phyloP scores from a whole-genome alignment of 2,797 vertebrate species.

The Crenichthys baileyi region DNA sequence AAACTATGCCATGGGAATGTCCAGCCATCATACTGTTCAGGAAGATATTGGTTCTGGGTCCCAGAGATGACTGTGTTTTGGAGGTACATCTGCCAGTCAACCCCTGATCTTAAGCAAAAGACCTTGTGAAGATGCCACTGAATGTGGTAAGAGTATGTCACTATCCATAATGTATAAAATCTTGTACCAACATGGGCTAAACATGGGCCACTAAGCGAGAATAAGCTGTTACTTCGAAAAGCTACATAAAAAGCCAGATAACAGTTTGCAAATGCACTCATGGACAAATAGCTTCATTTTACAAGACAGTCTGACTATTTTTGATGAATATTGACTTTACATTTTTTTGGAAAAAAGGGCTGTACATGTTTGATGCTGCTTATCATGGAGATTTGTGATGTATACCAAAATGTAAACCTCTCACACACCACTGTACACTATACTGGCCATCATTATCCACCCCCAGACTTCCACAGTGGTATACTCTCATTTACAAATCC shows the following conservation, averaged over 20 bases:
- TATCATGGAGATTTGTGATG: too few species aligned
- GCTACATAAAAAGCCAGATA: not conserved
- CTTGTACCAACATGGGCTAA: not conserved
- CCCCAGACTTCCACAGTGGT: too few species aligned
- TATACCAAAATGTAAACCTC: too few species aligned
- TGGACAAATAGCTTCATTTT: not conserved
- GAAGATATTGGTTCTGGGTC: not conserved
- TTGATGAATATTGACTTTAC: too few species aligned
- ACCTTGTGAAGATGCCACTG: not conserved
- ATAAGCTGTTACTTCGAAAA: not conserved
- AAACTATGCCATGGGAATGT: not conserved
- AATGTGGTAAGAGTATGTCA: too few species aligned
- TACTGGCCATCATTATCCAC: too few species aligned
- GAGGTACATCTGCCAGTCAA: not conserved
- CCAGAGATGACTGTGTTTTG: not conserved
- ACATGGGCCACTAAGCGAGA: not conserved
- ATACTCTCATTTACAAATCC: too few species aligned
- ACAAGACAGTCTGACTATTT: not conserved
- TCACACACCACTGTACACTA: too few species aligned
- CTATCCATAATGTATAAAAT: too few species aligned
- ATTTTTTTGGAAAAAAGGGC: too few species aligned
- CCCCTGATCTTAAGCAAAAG: not conserved
- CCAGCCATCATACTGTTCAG: not conserved
- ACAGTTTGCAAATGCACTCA: not conserved
- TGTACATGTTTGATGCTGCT: too few species aligned